Base-by-base conservation (phyloP, 2,888 invertebrate genomes). In the Stenichneumon culpator region DNA sequence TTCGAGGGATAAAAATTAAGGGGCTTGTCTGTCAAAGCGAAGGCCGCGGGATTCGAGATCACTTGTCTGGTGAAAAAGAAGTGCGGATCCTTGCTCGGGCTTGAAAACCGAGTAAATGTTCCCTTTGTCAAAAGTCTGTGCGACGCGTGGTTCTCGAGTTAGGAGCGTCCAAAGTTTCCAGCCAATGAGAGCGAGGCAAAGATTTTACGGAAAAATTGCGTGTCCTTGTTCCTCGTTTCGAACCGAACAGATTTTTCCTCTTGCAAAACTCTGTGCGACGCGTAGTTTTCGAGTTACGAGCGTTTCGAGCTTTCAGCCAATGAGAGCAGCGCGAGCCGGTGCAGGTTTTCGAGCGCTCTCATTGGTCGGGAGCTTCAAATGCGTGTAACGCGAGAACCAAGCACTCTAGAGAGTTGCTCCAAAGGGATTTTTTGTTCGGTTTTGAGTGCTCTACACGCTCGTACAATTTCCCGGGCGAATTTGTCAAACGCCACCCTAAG, bases 61-160 rank as follows among this genome's bases (percentile, higher is more conserved):
- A n/a, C n/a, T n/a, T n/a, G n/a, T n/a, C n/a, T n/a, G n/a, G n/a
- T n/a, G n/a, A 4, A 22, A 0, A 11, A 11, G 3, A 57, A 11
- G 9, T 3, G 25, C 4, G 57, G 7, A 9, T 11, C 1, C 19
- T 57, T 0, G 25, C 25, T 22, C 22, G 11, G 9, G 22, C 9
- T 22, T 14, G 57, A 57, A 57, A 57, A 57, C 57, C 22, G 57
- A 57, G 57, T 9, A 22, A 57, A 57, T 25, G 19, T 57, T 57
- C 4, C 22, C 57, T 57, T 57, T 22, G 57, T 57, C 22, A 57
- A 57, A 57, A 57, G 0, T 57, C 14, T 3, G 22, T 57, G 9
- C 9, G 54, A 54, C 22, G 54, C 3, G 9, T 7, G 22, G 54
- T 54, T 54, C n/a, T 22, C 54, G 22, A 54, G 3, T 22, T 22